Percentiles rank a stretch among this genome's conserved stretches.
These are phyloP conservation scores for Drosophila putrida DNA, from an alignment of 2,888 invertebrate genomes.

Conservation along the genomic window DNA sequence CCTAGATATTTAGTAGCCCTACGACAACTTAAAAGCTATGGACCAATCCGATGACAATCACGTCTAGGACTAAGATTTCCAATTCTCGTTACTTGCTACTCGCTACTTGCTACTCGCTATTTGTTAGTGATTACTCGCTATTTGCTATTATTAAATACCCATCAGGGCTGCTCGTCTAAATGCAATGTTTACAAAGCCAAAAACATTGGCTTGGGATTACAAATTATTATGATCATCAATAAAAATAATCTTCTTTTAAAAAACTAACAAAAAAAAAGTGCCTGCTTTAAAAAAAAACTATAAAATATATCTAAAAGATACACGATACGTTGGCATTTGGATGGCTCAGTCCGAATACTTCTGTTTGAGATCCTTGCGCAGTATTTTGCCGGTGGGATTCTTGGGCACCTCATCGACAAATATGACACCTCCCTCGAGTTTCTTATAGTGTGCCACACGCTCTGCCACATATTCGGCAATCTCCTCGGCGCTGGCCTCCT, in stretches of 20 bases:
- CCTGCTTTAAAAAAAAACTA: slow-evolving; percentile 20
- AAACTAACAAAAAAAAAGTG: slow-evolving; percentile 10
- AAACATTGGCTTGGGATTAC: slow-evolving; percentile 6
- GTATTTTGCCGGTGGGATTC: slow-evolving; percentile 91
- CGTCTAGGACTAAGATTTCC: slow-evolving; percentile 43
- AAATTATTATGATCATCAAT: not conserved
- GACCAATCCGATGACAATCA: slow-evolving; percentile 62
- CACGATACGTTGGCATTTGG: slow-evolving; percentile 16
- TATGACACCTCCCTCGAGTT: slow-evolving; percentile 89
- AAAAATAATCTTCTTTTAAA: not conserved
- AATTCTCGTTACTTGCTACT: slow-evolving; percentile 15
- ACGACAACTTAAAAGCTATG: slow-evolving; percentile 54
- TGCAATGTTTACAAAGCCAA: slow-evolving; percentile 42
- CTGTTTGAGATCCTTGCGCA: slow-evolving; percentile 87
- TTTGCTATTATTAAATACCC: no score
- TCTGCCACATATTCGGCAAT: slow-evolving; percentile 88
- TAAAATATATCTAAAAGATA: slow-evolving; percentile 8
- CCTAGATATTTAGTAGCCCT: slow-evolving; percentile 25
- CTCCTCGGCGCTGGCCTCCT: slow-evolving; percentile 86
- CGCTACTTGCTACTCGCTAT: slow-evolving; percentile 25
- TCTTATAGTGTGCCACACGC: slow-evolving; percentile 92
- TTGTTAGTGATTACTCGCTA: slow-evolving; percentile 23
- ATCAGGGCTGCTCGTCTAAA: slow-evolving; percentile 42
- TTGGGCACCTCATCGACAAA: slow-evolving; percentile 91
- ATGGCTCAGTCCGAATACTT: slow-evolving; percentile 79